Evolutionary conservation across 2,113 vertebrate species (phyloP), one percentile per base, ranked within the genome.

Genomic region (Mugil cephalus): DNA sequence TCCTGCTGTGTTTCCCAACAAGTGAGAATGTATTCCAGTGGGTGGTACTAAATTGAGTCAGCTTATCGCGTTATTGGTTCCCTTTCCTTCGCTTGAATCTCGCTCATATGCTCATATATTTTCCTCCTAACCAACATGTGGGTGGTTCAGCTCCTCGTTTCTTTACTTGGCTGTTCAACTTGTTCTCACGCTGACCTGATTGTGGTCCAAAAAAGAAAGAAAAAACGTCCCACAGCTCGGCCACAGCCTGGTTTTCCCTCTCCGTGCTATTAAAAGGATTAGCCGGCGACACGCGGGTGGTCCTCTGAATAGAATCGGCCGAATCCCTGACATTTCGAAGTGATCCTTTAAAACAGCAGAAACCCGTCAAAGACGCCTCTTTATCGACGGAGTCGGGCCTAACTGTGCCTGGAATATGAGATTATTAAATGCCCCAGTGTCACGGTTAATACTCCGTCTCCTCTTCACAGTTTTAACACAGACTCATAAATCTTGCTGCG

Each of bases 401-500:
- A 46, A 65, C 61, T 63, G 74, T 64, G 69, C 77, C 80, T 70
- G 60, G 84, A 77, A 79, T 83, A 75, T 34, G 38, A 81, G 69
- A 80, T 77, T 56, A 80, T 68, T 51, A 64, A 75, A 69, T 24
- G 56, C 64, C 75, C 65, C 9, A 9, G 35, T 72, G 74, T 77
- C 72, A 50, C 10, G 63, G 66, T 61, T 69, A 52, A 86, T 74
- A 54, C 76, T 68, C 53, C 35, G 39, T 48, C 75, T 82, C 76
- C 64, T 81, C 69, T 68, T 81, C 69, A 78, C 63, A 79, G 74
- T 83, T 75, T 65, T 50, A 14, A 61, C 35, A 1, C 63, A 34
- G 56, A 53, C 54, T 82, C 80, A 80, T 90, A 84, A 88, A 85
- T 90, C 86, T 80, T 39, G 0, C 1, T 0, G 64, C 19, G 9